Conservation (phyloP, 2,888 invertebrate species). For the Stenichneumon culpator region DNA sequence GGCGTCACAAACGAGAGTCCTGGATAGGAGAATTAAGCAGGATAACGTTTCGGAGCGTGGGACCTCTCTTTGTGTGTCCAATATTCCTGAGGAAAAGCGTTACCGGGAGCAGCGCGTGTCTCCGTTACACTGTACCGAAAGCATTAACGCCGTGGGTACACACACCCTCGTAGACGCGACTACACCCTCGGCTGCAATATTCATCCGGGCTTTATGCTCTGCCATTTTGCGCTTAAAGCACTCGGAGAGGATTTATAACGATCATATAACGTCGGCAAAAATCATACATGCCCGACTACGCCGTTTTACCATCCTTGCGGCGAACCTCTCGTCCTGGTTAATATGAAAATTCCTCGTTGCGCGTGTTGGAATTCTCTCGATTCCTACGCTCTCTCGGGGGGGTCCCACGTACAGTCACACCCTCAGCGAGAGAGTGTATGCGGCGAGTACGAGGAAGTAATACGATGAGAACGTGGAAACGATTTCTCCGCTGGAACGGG, state of each 20-base stretch:
- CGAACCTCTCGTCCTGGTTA: conserved; percentile 1
- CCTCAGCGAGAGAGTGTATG: conserved; percentile 18
- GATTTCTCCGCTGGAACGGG: conserved; percentile 20
- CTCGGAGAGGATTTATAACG: too few relatives aligned
- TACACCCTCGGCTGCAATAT: conserved; percentile 1
- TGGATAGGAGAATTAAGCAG: conserved; percentile 14
- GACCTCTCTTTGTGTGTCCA: conserved; percentile 2
- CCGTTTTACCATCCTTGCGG: neutral
- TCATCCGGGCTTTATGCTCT: too few relatives aligned
- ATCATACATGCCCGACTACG: too few relatives aligned
- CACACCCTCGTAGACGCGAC: neutral
- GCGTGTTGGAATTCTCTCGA: conserved; percentile 15
- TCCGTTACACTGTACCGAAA: conserved; percentile 3
- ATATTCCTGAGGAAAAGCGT: neutral
- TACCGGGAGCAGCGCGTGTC: neutral
- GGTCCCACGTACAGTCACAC: conserved; percentile 50
- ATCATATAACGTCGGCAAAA: too few relatives aligned
- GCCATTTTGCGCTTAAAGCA: too few relatives aligned
- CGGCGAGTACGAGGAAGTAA: conserved; percentile 17
- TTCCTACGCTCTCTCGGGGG: conserved; percentile 23
- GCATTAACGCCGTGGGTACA: conserved; percentile 5
- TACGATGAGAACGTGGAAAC: conserved; percentile 50
- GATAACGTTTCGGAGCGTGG: conserved; percentile 49
- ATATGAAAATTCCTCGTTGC: conserved; percentile 3
- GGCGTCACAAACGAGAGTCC: conserved; percentile 48